A percentile compares a stretch with the other conserved stretches of the same genome.
These are phyloP conservation scores for Theristicus caerulescens DNA, from an alignment of 2,113 vertebrate species.

Conservation along the genomic window DNA sequence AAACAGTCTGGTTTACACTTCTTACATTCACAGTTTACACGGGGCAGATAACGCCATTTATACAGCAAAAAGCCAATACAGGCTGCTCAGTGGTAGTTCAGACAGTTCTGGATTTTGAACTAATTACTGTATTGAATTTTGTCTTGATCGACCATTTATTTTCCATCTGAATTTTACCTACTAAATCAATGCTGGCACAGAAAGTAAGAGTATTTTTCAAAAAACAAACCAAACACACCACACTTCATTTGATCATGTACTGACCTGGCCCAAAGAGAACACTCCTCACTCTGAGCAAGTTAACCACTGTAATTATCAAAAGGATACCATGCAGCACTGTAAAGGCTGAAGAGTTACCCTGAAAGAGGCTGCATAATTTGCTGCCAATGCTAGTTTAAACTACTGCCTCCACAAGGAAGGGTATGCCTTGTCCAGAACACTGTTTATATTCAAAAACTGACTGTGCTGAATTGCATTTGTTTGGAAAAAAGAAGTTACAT, in stretches of 20 bases:
- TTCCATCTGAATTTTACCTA: neutral
- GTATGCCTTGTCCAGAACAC: neutral
- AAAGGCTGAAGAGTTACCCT: neutral
- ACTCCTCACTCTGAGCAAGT: neutral
- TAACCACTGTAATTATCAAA: neutral
- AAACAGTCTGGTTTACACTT: neutral
- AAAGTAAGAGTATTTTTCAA: neutral
- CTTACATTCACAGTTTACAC: neutral
- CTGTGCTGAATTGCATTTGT: neutral
- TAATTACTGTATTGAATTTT: neutral
- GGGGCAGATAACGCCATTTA: neutral
- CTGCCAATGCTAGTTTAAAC: neutral
- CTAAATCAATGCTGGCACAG: neutral
- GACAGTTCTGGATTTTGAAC: neutral
- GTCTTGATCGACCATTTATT: neutral
- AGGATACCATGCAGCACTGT: neutral
- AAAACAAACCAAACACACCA: neutral
- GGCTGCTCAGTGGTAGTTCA: neutral
- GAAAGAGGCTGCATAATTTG: neutral
- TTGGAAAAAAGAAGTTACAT: neutral
- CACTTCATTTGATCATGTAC: neutral
- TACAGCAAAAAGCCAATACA: neutral
- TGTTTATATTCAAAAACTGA: neutral
- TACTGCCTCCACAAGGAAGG: neutral
- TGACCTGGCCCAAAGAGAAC: neutral